A percentile compares a stretch with the other conserved stretches of the same genome.
Evolutionary conservation across 1,140 invertebrate species (phyloP).

Genomic region (Battus philenor): DNA sequence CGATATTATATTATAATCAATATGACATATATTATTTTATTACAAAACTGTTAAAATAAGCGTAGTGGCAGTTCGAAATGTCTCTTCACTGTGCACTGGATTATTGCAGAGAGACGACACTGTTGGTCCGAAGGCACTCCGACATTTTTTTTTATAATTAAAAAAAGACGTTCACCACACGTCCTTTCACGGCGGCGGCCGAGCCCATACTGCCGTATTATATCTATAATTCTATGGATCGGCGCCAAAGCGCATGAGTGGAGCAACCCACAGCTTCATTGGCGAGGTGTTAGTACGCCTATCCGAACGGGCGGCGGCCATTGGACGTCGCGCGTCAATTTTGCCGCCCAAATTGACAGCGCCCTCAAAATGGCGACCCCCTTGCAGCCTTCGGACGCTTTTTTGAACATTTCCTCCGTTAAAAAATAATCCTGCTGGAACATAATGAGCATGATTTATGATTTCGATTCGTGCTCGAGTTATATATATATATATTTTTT

Average conservation of each 20-base stretch:
- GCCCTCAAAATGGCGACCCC: conserved; percentile 72
- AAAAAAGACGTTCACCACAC: conserved; percentile 40
- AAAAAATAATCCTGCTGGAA: conserved; percentile 75
- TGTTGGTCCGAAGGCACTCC: conserved; percentile 57
- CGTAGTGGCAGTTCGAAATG: too few species aligned
- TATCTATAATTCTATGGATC: conserved; percentile 72
- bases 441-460: conserved; percentile 76
- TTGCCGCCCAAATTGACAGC: conserved; percentile 59
- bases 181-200: conserved; percentile 52
- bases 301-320: conserved; percentile 30
- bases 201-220: conserved; percentile 70
- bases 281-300: conserved; percentile 57
- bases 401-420: conserved; percentile 72
- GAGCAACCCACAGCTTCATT: conserved; percentile 40
- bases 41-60: too few species aligned
- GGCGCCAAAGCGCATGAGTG: conserved; percentile 66
- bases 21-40: too few species aligned
- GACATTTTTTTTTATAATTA: conserved; percentile 52
- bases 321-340: conserved; percentile 50
- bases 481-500: conserved; percentile 30
- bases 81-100: too few species aligned
- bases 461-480: conserved; percentile 55
- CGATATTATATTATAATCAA: too few species aligned
- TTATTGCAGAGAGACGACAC: conserved; percentile 27
- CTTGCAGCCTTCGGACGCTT: conserved; percentile 69